Conservation (phyloP, 2,797 vertebrate genomes). For the Avahi laniger region DNA sequence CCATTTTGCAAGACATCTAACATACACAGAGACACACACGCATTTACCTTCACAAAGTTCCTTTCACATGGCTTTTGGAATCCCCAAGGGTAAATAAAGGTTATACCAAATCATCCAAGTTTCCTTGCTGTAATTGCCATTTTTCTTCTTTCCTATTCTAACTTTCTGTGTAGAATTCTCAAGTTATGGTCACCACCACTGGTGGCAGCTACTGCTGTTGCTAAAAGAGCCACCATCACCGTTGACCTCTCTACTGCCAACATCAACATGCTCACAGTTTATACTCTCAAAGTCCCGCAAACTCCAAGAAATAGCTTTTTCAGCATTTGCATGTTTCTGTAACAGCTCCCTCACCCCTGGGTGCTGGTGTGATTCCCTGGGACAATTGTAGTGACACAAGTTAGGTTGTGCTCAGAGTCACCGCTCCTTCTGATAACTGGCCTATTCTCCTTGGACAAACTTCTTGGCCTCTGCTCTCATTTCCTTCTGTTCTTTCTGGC, state of each 20-base stretch:
- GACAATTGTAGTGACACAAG: neutral
- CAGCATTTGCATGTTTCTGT: neutral
- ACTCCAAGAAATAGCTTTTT: neutral
- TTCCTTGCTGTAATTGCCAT: neutral
- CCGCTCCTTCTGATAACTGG: neutral
- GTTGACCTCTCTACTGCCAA: neutral
- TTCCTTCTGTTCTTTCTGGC: conserved; percentile 6
- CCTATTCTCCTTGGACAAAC: neutral
- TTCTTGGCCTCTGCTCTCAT: neutral
- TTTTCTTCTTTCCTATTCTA: neutral
- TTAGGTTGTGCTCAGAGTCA: neutral
- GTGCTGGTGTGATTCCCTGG: neutral
- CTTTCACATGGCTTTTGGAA: neutral
- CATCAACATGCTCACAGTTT: neutral
- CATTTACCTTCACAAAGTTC: neutral
- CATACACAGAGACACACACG: neutral
- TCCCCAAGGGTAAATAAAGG: neutral
- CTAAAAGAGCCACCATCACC: neutral
- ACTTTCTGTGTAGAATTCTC: neutral
- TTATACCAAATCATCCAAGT: neutral
- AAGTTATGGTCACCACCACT: neutral
- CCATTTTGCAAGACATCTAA: neutral
- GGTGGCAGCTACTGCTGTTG: neutral
- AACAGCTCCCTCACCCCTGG: neutral
- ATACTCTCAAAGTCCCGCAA: neutral